Conservation (phyloP, 2,888 invertebrate species). For the Hydrotaea cyrtoneurina region DNA sequence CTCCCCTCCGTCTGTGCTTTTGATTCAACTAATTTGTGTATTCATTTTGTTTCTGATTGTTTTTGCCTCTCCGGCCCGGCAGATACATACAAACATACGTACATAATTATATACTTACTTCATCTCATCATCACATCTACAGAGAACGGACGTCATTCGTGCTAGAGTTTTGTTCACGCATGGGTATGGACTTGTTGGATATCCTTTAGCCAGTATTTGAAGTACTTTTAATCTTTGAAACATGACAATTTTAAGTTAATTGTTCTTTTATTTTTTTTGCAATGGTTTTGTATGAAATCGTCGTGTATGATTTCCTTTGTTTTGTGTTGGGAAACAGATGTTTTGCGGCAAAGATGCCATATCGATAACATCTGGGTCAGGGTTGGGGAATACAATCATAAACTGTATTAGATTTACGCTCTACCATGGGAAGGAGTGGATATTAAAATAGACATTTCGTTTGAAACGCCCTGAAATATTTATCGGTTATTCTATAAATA, state of each 20-base stretch:
- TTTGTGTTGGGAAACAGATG: too few species aligned
- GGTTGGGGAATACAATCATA: too few species aligned
- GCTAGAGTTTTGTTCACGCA: background rate
- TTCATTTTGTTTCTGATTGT: background rate
- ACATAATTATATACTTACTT: constrained; percentile 44
- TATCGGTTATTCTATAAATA: too few species aligned
- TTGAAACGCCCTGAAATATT: too few species aligned
- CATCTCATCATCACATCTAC: background rate
- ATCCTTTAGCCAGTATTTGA: background rate
- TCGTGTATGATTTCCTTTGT: too few species aligned
- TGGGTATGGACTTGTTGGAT: background rate
- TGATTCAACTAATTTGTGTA: constrained; percentile 46
- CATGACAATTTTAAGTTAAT: background rate
- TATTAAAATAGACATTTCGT: too few species aligned
- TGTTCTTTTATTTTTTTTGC: background rate
- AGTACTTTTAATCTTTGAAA: constrained; percentile 9
- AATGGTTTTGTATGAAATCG: background rate
- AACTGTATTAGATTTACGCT: too few species aligned
- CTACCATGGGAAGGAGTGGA: too few species aligned
- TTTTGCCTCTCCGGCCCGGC: background rate
- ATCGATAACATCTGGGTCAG: background rate
- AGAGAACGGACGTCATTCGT: background rate
- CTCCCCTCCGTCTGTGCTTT: constrained; percentile 24
- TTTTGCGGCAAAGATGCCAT: background rate
- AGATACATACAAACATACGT: background rate